Evolutionary conservation across 2,888 invertebrate species (phyloP), one percentile per base, ranked within the genome.

Genomic region (Zhuqinia jingwanae): DNA sequence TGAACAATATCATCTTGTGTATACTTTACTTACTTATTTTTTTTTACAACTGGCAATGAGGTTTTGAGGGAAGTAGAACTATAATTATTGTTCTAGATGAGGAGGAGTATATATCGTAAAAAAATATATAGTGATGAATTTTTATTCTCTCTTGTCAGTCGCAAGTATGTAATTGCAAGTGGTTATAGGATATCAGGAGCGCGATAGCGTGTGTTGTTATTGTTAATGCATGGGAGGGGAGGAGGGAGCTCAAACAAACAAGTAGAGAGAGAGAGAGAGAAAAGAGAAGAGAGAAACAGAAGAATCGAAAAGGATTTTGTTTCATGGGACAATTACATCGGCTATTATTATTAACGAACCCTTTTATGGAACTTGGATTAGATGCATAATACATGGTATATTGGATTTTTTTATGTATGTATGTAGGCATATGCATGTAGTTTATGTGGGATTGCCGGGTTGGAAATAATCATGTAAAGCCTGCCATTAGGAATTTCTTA

Each of bases 311-410:
- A 76, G 47, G 42, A 83, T 53, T 83, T 47, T 77, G 73, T 73
- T 82, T 83, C 83, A 83, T 83, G 75, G 53, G 83, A 82, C 83
- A 76, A 76, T 83, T 76, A 76, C 60, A 47, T 60, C 60, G 45
- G 73, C 73, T 73, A 75, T 75, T 73, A 75, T 82, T 80, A 50
- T 70, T 73, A 82, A 73, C 73, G 81, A 82, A 63, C 81, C 81
- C 75, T 80, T 82, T 82, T 82, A 82, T 82, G 81, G 81, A 60
- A 47, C 73, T 58, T 60, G 60, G 60, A 73, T 82, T 82, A 73
- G 73, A 53, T 53, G 2, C 15, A 50, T 15, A 13, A 10, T 50
- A 13, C 15, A n/a, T n/a, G n/a, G n/a, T 50, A 50, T 2, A 5
- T n/a, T 13, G 42, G 11, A 42, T 50, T 50, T 13, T 50, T 15